These are phyloP conservation scores for Podarcis cretensis DNA, from an alignment of 2,113 vertebrate genomes.

Conservation along the genomic window DNA sequence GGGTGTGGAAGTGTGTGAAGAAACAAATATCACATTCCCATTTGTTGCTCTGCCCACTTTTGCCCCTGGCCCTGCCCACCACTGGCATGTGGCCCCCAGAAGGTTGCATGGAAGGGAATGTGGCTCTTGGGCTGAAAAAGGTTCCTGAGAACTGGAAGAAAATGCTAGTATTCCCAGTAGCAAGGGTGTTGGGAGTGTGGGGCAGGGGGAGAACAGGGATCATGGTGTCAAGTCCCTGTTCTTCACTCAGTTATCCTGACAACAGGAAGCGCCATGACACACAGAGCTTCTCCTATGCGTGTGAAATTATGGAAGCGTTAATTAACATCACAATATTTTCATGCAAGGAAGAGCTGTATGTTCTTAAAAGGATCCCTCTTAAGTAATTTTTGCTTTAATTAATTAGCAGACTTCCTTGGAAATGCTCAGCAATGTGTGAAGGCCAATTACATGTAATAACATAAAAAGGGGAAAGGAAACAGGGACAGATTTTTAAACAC, in stretches of 20 bases:
- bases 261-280: not conserved
- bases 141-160: not conserved
- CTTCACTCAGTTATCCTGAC: not conserved
- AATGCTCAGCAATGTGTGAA: conserved; percentile 23
- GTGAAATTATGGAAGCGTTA: conserved; percentile 28
- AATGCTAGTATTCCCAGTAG: not conserved
- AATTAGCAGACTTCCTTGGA: conserved; percentile 32
- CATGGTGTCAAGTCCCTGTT: not conserved
- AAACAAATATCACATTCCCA: no score
- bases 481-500: conserved; percentile 5
- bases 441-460: not conserved
- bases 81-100: no score
- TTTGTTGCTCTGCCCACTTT: no score
- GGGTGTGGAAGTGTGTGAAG: not conserved
- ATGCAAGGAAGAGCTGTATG: conserved; percentile 36
- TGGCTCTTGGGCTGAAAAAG: no score
- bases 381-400: conserved; percentile 18
- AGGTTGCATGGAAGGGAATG: no score
- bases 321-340: conserved; percentile 56
- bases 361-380: conserved; percentile 5
- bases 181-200: not conserved
- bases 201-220: no score
- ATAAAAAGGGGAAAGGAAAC: conserved; percentile 5
- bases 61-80: no score
- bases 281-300: conserved; percentile 30